These are phyloP conservation scores for Esox masquinongy DNA, from an alignment of 2,797 vertebrate species.

Conservation along the genomic window DNA sequence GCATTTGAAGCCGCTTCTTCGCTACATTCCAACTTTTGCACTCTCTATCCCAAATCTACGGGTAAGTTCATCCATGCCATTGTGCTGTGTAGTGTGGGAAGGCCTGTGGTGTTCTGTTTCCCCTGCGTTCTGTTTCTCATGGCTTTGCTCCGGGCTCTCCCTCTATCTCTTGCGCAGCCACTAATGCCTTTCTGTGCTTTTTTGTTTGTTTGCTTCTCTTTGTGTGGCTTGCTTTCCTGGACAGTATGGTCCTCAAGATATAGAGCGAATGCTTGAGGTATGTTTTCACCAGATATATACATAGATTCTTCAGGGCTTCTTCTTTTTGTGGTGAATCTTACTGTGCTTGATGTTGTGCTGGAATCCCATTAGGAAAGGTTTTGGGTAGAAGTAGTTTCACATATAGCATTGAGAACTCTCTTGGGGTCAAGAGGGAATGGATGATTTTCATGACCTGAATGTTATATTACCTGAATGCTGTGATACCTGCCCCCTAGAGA, in stretches of 20 bases:
- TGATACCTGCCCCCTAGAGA: constrained; percentile 70
- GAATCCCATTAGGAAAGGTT: constrained; percentile 23
- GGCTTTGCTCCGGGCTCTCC: constrained; percentile 25
- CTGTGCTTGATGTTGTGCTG: constrained; percentile 19
- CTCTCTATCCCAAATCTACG: constrained; percentile 80
- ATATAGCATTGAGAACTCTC: neutral
- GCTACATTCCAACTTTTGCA: constrained; percentile 85
- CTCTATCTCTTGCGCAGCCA: constrained; percentile 34
- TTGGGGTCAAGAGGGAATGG: neutral
- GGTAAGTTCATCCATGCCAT: constrained; percentile 65
- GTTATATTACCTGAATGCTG: neutral
- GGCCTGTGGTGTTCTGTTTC: constrained; percentile 30
- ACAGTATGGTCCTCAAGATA: constrained; percentile 82
- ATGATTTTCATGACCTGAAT: too few species aligned
- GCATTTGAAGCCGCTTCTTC: constrained; percentile 74
- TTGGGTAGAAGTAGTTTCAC: neutral
- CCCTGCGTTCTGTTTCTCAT: constrained; percentile 36
- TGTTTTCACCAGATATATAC: constrained; percentile 53
- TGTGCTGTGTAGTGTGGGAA: constrained; percentile 43
- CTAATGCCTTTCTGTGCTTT: constrained; percentile 65
- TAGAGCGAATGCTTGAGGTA: constrained; percentile 85
- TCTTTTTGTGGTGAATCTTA: neutral
- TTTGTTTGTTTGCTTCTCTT: constrained; percentile 68
- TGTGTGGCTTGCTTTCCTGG: constrained; percentile 73
- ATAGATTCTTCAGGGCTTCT: neutral